Conservation (phyloP, 1,140 invertebrate species). For the Magallana gigas region DNA sequence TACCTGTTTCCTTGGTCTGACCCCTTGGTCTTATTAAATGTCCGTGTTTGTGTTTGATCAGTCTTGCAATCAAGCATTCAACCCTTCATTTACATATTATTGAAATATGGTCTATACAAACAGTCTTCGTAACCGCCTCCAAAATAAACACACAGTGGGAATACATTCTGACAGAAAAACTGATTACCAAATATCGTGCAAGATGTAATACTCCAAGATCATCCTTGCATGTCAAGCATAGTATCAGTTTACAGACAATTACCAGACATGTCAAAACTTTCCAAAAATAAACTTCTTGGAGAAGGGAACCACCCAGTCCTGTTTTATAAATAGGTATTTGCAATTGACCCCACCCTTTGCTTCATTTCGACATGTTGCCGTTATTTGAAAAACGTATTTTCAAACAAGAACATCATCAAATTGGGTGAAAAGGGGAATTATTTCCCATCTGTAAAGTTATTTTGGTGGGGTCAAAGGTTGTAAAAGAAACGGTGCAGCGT, state of each 20-base stretch:
- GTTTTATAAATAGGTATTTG: not conserved
- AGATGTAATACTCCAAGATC: too few species aligned
- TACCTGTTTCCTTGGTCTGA: not conserved
- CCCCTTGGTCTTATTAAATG: slow-evolving; percentile 4
- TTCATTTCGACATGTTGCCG: not conserved
- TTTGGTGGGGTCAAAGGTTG: too few species aligned
- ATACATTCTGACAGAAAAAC: too few species aligned
- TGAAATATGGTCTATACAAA: not conserved
- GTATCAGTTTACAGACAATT: too few species aligned
- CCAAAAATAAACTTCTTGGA: not conserved
- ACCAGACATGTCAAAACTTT: not conserved
- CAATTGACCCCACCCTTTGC: not conserved
- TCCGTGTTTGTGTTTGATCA: slow-evolving; percentile 1
- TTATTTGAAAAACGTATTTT: too few species aligned
- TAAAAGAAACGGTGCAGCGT: not conserved
- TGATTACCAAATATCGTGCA: too few species aligned
- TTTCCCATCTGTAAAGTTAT: too few species aligned
- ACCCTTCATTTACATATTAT: slow-evolving; percentile 15
- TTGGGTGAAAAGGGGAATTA: too few species aligned
- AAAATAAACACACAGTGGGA: not conserved
- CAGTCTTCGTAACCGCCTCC: not conserved
- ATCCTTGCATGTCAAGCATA: too few species aligned
- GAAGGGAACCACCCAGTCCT: not conserved
- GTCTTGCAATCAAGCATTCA: slow-evolving; percentile 13
- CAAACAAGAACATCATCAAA: too few species aligned